phyloP scores from a whole-genome alignment of 2,113 vertebrate species.

The Myiopsitta monachus region DNA sequence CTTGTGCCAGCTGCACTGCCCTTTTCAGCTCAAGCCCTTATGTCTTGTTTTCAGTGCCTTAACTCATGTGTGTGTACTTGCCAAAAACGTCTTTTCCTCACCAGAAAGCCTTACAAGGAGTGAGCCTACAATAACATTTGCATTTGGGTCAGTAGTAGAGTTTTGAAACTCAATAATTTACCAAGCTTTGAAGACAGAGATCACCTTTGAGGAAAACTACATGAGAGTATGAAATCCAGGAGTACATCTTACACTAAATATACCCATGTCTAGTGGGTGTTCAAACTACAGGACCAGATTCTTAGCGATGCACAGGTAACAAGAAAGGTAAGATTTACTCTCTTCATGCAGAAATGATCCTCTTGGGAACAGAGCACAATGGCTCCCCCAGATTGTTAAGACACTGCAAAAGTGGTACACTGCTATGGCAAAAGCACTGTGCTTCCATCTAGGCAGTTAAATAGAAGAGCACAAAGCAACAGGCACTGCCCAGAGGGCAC shows the following conservation, averaged over 20 bases:
- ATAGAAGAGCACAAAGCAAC: background rate
- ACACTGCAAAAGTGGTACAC: background rate
- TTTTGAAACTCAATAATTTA: background rate
- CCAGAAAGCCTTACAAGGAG: background rate
- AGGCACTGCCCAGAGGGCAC: background rate
- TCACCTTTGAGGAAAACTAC: background rate
- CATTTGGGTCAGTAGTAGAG: background rate
- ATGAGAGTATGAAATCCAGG: background rate
- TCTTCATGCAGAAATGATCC: background rate
- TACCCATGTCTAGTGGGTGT: background rate
- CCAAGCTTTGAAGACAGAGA: background rate
- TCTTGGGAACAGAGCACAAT: accelerated
- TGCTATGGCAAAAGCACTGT: background rate
- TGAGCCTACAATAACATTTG: background rate
- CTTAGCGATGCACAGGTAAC: background rate
- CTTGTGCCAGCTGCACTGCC: background rate
- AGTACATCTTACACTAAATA: background rate
- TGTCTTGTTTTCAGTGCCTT: background rate
- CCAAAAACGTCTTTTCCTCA: background rate
- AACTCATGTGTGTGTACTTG: background rate
- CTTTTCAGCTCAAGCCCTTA: background rate
- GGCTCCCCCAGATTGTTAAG: background rate
- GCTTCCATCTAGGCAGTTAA: background rate
- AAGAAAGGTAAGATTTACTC: background rate
- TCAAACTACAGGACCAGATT: background rate